Base-by-base conservation (phyloP, 2,797 vertebrate species). In the Limnodromus scolopaceus region DNA sequence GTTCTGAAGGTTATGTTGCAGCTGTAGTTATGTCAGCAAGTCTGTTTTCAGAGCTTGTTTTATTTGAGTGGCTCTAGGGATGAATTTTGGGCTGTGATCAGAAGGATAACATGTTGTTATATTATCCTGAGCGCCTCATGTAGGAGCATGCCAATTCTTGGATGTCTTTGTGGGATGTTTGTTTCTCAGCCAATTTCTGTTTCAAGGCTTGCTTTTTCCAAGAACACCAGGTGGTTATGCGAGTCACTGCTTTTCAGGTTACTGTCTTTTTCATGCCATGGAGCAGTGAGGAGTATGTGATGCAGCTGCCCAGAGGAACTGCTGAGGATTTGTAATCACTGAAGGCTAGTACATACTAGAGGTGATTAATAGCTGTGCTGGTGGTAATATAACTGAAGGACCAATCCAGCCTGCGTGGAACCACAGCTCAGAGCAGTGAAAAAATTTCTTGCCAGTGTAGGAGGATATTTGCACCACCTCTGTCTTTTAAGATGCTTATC, bases 201-300 rank as follows among this genome's bases (percentile, higher is more conserved):
- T 70, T 80, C 79, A 81, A 84, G 92, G 41, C 53, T 85, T 68
- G 45, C 57, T 65, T 94, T 90, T 96, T 93, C 83, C 69, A 90
- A 81, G 92, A 86, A 81, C 54, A 18, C 69, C 83, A 81, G 92
- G 87, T 75, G 83, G 87, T 78, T 81, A 4, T 43, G 25, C 4
- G 3, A 95, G 72, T 88, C 72, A 53, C 16, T 84, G 76, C 66
- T 84, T 96, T 92, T 57, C 85, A 90, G 71, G 83, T 92, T 90
- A 23, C 41, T 57, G 32, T 55, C 39, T 87, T 70, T 95, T 85
- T 85, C 76, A 30, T 41, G 85, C 41, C 61, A 43, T 1, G 2
- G 43, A 93, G 43, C 81, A 84, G 54, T 4, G 3, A 68, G 76
- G 57, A 79, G 27, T 61, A 49, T 25, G 11, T 72, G 61, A 86